A percentile compares a stretch with the other conserved stretches of the same genome.
phyloP scores from a whole-genome alignment of 2,113 vertebrate species.

The Sylvietta virens region DNA sequence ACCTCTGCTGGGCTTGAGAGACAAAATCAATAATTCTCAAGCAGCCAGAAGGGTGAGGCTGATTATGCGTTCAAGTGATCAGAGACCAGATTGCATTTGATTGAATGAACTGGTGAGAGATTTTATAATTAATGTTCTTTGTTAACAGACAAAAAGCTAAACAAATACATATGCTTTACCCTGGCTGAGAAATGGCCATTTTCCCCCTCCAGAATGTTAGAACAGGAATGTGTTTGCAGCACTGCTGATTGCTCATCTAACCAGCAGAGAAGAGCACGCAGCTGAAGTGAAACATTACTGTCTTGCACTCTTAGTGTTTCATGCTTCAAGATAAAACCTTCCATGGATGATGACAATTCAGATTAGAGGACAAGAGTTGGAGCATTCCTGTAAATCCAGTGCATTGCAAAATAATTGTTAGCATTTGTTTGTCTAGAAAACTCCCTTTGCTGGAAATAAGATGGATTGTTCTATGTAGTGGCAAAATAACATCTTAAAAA shows the following conservation, averaged over 20 bases:
- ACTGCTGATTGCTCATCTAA: background rate
- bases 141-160: constrained; percentile 29
- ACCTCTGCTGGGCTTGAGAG: constrained; percentile 61
- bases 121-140: constrained; percentile 47
- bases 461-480: background rate
- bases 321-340: background rate
- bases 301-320: background rate
- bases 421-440: background rate
- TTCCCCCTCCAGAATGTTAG: background rate
- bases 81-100: constrained; percentile 62
- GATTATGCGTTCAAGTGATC: constrained; percentile 65
- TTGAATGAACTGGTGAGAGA: constrained; percentile 57
- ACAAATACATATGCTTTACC: background rate
- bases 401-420: background rate
- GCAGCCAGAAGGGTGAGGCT: constrained; percentile 49
- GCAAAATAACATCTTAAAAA: background rate
- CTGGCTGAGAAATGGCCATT: background rate
- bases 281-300: background rate
- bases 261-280: background rate
- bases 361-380: background rate
- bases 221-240: background rate
- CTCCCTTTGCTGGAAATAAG: background rate
- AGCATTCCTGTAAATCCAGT: background rate
- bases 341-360: background rate
- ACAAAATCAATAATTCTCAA: constrained; percentile 71